phyloP scores from a whole-genome alignment of 2,797 vertebrate genomes.

The Pangasius larnaudii region DNA sequence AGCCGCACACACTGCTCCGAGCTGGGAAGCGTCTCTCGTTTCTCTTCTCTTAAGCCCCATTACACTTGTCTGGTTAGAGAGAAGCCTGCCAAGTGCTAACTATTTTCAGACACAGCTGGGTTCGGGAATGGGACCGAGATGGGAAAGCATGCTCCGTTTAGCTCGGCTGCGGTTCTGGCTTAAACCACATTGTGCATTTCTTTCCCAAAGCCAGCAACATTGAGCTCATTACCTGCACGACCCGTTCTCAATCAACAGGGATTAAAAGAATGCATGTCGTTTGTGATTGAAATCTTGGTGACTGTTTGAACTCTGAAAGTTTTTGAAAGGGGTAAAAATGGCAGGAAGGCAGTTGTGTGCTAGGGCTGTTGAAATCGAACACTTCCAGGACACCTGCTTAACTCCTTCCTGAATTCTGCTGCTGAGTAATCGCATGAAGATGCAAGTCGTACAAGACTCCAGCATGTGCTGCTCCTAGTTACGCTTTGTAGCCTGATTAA shows the following conservation, averaged over 20 bases:
- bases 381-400: slow-evolving; percentile 31
- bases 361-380: slow-evolving; percentile 4
- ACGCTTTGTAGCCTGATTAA: slow-evolving; percentile 4
- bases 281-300: neutral
- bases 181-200: slow-evolving; percentile 12
- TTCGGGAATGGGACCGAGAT: slow-evolving; percentile 25
- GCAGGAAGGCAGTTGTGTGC: neutral
- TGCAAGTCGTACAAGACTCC: neutral
- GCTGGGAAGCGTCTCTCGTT: neutral
- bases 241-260: neutral
- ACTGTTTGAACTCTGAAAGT: neutral
- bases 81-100: slow-evolving; percentile 43
- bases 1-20: neutral
- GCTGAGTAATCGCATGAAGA: neutral
- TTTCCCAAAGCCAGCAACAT: neutral
- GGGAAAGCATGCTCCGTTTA: slow-evolving; percentile 25
- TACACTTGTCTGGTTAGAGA: slow-evolving; percentile 38
- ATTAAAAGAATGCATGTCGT: neutral
- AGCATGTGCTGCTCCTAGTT: no score
- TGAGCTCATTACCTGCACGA: neutral
- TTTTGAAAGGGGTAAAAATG: neutral
- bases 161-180: slow-evolving; percentile 16
- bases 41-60: slow-evolving; percentile 25
- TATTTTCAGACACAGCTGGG: slow-evolving; percentile 44
- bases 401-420: slow-evolving; percentile 24